A percentile compares a stretch with the other conserved stretches of the same genome.
Conservation (phyloP, 1,140 invertebrate species). For the Heliconius hewitsoni region DNA sequence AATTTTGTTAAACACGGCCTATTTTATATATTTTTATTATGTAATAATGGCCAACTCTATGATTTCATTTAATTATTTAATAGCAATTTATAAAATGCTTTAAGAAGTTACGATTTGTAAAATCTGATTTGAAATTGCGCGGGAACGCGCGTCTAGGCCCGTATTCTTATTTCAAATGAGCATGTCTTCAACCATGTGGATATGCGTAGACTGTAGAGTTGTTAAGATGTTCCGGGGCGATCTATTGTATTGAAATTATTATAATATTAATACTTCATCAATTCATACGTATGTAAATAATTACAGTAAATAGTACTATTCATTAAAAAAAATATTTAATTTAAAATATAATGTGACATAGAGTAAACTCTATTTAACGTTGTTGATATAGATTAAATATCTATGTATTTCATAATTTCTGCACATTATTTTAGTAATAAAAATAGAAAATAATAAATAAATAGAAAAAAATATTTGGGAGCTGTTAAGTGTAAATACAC, state of each 20-base stretch:
- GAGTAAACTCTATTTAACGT: neutral
- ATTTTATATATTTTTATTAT: neutral
- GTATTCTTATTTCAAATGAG: conserved; percentile 50
- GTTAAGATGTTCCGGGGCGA: neutral
- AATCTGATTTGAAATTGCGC: conserved; percentile 31
- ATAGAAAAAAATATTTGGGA: too few species aligned
- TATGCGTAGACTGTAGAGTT: neutral
- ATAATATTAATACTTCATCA: neutral
- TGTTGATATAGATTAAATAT: neutral
- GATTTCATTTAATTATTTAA: too few species aligned
- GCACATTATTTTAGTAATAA: neutral
- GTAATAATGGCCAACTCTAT: neutral
- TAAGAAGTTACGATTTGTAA: neutral
- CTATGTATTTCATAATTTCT: neutral
- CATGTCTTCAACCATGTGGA: conserved; percentile 22
- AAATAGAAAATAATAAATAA: too few species aligned
- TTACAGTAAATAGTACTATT: neutral
- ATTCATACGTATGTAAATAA: neutral
- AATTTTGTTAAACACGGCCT: conserved; percentile 5
- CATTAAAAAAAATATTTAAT: too few species aligned
- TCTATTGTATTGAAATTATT: neutral
- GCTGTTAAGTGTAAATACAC: neutral
- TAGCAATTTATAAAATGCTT: neutral
- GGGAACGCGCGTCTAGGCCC: conserved; percentile 45
- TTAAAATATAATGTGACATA: too few species aligned